These are phyloP conservation scores for Coracias cyanogaster DNA, from an alignment of 2,797 vertebrate species.

Conservation along the genomic window DNA sequence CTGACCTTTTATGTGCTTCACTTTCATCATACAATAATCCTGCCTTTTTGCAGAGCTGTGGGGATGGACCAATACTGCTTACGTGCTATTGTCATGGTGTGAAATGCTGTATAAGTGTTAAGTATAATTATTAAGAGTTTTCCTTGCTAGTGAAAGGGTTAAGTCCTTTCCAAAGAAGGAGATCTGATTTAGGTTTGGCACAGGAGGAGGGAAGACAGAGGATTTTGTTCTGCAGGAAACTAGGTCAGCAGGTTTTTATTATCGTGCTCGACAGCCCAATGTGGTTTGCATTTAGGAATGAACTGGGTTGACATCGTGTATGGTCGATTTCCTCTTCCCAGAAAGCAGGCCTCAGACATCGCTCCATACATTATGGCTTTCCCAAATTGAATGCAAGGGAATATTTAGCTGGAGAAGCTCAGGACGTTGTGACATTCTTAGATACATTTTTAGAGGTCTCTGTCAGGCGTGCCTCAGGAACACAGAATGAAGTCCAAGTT, in stretches of 20 bases:
- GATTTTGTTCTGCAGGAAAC: slow-evolving; percentile 74
- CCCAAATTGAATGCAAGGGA: neutral
- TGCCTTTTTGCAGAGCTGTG: neutral
- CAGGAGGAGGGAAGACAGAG: slow-evolving; percentile 49
- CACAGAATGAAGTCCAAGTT: neutral
- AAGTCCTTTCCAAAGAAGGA: slow-evolving; percentile 18
- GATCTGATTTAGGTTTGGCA: slow-evolving; percentile 60
- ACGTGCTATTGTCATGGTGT: neutral
- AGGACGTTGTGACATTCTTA: neutral
- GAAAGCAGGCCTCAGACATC: slow-evolving; percentile 25
- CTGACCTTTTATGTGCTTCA: neutral
- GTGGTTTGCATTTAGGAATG: slow-evolving; percentile 69
- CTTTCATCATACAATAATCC: neutral
- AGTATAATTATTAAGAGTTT: neutral
- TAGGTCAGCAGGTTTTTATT: slow-evolving; percentile 74
- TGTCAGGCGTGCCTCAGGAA: neutral
- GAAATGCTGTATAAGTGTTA: neutral
- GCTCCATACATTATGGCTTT: slow-evolving; percentile 11
- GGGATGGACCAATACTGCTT: neutral
- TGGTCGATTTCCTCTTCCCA: slow-evolving; percentile 57
- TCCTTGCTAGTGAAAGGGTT: slow-evolving; percentile 49
- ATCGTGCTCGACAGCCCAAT: slow-evolving; percentile 36
- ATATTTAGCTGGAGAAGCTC: slow-evolving; percentile 6
- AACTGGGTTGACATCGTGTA: slow-evolving; percentile 23
- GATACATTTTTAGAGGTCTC: neutral